Evolutionary conservation across 1,140 invertebrate species (phyloP).

Genomic region (Pseudomyrmex concolor): DNA sequence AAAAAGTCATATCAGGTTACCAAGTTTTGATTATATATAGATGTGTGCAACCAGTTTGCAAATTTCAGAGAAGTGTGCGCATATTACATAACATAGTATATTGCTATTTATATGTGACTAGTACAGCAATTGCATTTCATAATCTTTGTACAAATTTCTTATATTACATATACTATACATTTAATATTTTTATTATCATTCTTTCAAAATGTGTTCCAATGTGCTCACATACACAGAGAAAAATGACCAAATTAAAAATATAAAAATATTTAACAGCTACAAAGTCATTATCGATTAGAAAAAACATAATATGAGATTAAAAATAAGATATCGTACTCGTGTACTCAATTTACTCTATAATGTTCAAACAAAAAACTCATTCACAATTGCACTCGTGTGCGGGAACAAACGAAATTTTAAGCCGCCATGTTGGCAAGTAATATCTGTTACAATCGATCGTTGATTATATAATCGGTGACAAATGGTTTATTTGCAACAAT

Average conservation of each 20-base stretch:
- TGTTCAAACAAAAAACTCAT: neutral
- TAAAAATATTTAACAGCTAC: neutral
- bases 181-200: neutral
- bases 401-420: conserved; percentile 66
- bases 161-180: neutral
- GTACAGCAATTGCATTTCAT: too few relatives aligned
- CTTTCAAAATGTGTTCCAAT: neutral
- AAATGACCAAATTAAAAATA: neutral
- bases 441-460: conserved; percentile 52
- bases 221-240: neutral
- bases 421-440: conserved; percentile 80
- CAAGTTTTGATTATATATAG: neutral
- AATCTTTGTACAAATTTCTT: too few relatives aligned
- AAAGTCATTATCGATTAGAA: neutral
- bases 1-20: too few relatives aligned
- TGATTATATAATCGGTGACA: conserved; percentile 79
- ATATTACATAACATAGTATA: conserved; percentile 70
- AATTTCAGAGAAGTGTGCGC: neutral
- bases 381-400: too few relatives aligned
- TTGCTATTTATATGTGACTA: neutral
- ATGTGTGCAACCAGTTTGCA: neutral
- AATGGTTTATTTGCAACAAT: neutral
- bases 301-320: too few relatives aligned
- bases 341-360: too few relatives aligned
- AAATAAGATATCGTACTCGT: neutral